These are phyloP conservation scores for Syngnathus rostellatus DNA, from an alignment of 2,797 vertebrate species.

Conservation along the genomic window DNA sequence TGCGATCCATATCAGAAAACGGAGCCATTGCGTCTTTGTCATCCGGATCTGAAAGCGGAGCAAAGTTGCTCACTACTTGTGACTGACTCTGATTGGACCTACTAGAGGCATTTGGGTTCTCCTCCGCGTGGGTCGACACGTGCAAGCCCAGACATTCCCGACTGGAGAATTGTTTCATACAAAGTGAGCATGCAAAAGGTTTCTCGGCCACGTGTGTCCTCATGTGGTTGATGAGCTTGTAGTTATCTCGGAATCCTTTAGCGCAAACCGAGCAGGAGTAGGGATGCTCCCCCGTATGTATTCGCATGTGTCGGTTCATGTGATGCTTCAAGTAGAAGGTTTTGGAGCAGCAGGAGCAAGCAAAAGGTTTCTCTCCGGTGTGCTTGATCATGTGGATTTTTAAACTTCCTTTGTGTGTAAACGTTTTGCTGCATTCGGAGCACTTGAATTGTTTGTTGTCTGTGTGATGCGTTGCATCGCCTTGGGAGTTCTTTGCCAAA, in stretches of 20 bases:
- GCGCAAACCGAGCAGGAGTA: neutral
- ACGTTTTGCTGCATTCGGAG: constrained; percentile 16
- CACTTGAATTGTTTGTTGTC: constrained; percentile 11
- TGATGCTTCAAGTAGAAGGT: constrained; percentile 2
- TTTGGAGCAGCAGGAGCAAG: neutral
- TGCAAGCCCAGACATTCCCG: neutral
- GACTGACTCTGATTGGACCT: neutral
- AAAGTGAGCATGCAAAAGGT: neutral
- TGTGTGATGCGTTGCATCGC: neutral
- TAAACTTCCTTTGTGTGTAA: constrained; percentile 19
- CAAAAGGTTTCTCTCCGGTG: constrained; percentile 5
- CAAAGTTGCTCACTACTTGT: neutral
- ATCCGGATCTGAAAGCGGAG: neutral
- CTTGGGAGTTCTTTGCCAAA: neutral
- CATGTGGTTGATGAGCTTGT: constrained; percentile 1
- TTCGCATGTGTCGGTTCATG: constrained; percentile 4
- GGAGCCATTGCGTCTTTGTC: neutral
- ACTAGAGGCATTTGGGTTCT: neutral
- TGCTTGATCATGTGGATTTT: neutral
- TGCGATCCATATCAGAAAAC: neutral
- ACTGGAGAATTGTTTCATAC: neutral
- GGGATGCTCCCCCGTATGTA: neutral
- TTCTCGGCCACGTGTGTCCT: neutral
- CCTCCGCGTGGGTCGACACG: neutral
- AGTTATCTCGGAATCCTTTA: neutral